Base-by-base conservation (phyloP, 2,113 vertebrate genomes). In the Sylvilagus bachmani region DNA sequence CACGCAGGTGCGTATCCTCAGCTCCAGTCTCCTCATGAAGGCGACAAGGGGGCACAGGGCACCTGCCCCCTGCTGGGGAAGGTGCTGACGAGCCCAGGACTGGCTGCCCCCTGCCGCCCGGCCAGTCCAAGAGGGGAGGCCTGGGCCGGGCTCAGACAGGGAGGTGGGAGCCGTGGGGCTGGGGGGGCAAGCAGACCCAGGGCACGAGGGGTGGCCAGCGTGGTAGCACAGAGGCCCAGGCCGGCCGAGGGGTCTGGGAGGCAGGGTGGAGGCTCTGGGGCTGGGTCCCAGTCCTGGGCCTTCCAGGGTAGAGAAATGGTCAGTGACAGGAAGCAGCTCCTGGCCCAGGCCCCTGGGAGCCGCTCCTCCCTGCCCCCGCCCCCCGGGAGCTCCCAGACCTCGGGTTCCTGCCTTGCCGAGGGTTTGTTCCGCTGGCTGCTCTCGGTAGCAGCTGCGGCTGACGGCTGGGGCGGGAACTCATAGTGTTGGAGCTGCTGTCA, bases 361-460 rank as follows among this genome's bases (percentile, higher is more conserved):
- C 4, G 1, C 25, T 29, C n/a, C 49, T 22, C 0, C 9, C 67
- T 61, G 75, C n/a, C 17, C 66, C 44, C 8, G 5, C 44, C 6
- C 44, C 44, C 44, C 44, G 44, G 44, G 6, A 44, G 44, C 44
- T 44, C 44, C 44, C 44, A 44, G 44, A 44, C 44, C 6, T 31
- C 25, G 31, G 58, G 80, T 13, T 66, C 83, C 77, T 0, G 27
- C 0, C 13, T 92, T 86, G 55, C 44, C 1, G n/a, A 19, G 27
- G 6, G 22, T 64, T 95, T 73, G 90, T 83, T 80, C 25, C 21
- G 62, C 49, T 36, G 38, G 16, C 77, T 94, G 75, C 55, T 77
- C 88, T 88, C 64, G 92, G 86, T 67, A 86, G 85, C 69, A 29
- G 91, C 70, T 0, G 11, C 71, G 38, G 81, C 36, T 25, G 67